Conservation (phyloP, 2,888 invertebrate genomes). For the Sarcophaga variegata region DNA sequence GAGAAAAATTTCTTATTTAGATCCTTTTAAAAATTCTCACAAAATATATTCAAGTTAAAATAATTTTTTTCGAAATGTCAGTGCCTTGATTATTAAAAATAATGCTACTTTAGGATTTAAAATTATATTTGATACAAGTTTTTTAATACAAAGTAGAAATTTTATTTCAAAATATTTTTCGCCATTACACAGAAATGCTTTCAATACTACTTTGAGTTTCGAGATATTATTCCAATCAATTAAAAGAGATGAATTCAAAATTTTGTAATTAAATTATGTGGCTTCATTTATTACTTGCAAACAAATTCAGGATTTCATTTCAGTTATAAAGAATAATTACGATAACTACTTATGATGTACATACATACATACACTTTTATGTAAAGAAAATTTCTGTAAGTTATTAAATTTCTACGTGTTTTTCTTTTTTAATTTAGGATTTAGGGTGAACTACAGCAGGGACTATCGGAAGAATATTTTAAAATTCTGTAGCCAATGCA, state of each 20-base stretch:
- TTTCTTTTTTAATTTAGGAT: neutral
- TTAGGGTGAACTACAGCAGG: conserved; percentile 60
- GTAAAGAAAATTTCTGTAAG: neutral
- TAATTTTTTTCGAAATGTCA: conserved; percentile 48
- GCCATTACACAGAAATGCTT: neutral
- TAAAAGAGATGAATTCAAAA: no score
- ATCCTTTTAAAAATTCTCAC: conserved; percentile 38
- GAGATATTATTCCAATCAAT: no score
- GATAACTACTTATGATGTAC: neutral
- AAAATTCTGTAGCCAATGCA: conserved; percentile 65
- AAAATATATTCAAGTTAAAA: conserved; percentile 38
- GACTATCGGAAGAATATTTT: conserved; percentile 63
- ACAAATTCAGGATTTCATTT: no score
- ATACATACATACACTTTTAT: neutral
- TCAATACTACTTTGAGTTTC: no score
- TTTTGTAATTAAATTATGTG: no score
- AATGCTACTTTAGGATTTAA: conserved; percentile 13
- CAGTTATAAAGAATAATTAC: no score
- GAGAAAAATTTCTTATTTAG: conserved; percentile 7
- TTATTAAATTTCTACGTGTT: neutral
- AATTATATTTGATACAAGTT: conserved; percentile 18
- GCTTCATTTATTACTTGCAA: no score
- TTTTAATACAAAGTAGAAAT: neutral
- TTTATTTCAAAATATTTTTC: neutral
- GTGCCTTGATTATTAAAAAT: conserved; percentile 23